phyloP scores from a whole-genome alignment of 1,140 invertebrate species.

The Drosophila albomicans region DNA sequence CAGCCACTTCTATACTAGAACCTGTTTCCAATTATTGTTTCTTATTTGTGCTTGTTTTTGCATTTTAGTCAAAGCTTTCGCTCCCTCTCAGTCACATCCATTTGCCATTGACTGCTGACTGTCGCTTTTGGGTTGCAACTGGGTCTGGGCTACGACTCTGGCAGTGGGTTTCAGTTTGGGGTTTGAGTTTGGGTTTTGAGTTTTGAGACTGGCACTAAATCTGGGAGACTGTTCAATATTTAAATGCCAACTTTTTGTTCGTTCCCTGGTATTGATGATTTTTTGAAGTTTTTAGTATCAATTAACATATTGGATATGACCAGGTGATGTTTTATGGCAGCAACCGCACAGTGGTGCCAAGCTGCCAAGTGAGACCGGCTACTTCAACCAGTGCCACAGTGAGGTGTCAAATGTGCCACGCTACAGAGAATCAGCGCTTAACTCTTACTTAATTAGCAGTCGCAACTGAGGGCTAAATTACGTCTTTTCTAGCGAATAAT shows the following conservation, averaged over 20 bases:
- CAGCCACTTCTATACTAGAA: slow-evolving; percentile 68
- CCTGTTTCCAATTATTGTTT: slow-evolving; percentile 78
- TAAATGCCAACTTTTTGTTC: slow-evolving; percentile 47
- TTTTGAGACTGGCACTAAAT: slow-evolving; percentile 11
- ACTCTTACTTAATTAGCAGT: slow-evolving; percentile 60
- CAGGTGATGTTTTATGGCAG: slow-evolving; percentile 49
- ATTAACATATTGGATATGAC: slow-evolving; percentile 72
- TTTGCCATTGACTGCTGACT: slow-evolving; percentile 42
- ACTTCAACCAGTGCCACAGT: slow-evolving; percentile 10
- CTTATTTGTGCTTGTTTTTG: slow-evolving; percentile 49
- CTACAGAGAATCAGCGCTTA: slow-evolving; percentile 39
- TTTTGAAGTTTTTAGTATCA: slow-evolving; percentile 71
- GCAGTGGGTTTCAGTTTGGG: neutral
- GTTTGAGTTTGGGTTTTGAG: neutral
- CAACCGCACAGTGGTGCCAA: slow-evolving; percentile 53
- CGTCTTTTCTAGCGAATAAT: slow-evolving; percentile 45
- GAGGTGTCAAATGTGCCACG: slow-evolving; percentile 59
- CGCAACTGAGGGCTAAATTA: slow-evolving; percentile 19
- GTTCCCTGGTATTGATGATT: slow-evolving; percentile 18
- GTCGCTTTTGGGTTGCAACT: slow-evolving; percentile 43
- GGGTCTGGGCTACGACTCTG: slow-evolving; percentile 10
- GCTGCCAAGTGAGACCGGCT: slow-evolving; percentile 2
- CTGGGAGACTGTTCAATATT: slow-evolving; percentile 37
- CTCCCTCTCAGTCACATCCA: slow-evolving; percentile 29
- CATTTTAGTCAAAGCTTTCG: slow-evolving; percentile 59